Percentiles rank a stretch among this genome's conserved stretches.
Evolutionary conservation across 2,888 invertebrate species (phyloP).

Genomic region (Myathropa florea): DNA sequence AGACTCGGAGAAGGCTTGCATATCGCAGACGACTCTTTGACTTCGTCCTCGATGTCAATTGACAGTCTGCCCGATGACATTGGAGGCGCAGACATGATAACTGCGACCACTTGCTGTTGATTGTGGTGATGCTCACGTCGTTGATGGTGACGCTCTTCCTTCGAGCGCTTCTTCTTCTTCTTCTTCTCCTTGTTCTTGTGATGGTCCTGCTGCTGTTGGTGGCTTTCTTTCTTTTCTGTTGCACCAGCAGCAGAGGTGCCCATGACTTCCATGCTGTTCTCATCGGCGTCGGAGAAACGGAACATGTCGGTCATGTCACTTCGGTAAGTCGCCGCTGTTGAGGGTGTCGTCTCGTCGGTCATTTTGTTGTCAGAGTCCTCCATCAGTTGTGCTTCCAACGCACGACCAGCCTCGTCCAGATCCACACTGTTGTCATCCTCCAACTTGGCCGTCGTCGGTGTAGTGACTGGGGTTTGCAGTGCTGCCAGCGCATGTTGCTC

Average conservation of each 20-base stretch:
- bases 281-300: conserved; percentile 84
- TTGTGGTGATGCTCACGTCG: conserved; percentile 85
- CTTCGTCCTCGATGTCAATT: conserved; percentile 78
- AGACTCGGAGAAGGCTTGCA: conserved; percentile 83
- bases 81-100: conserved; percentile 76
- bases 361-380: conserved; percentile 84
- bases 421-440: conserved; percentile 90
- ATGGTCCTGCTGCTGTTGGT: conserved; percentile 76
- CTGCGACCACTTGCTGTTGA: conserved; percentile 67
- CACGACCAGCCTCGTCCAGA: conserved; percentile 90
- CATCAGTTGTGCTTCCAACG: conserved; percentile 90
- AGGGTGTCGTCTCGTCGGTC: conserved; percentile 78
- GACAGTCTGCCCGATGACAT: conserved; percentile 74
- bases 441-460: conserved; percentile 71
- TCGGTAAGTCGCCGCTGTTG: conserved; percentile 78
- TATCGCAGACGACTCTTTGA: conserved; percentile 78
- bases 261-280: conserved; percentile 82
- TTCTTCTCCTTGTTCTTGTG: conserved; percentile 88
- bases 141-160: conserved; percentile 88
- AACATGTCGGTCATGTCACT: conserved; percentile 83
- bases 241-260: conserved; percentile 42
- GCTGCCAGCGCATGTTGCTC: conserved; percentile 75
- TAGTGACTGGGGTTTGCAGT: conserved; percentile 67
- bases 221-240: conserved; percentile 75
- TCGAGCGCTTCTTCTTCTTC: conserved; percentile 92